Evolutionary conservation across 2,888 invertebrate genomes (phyloP).

Genomic region (Drosophila merina): DNA sequence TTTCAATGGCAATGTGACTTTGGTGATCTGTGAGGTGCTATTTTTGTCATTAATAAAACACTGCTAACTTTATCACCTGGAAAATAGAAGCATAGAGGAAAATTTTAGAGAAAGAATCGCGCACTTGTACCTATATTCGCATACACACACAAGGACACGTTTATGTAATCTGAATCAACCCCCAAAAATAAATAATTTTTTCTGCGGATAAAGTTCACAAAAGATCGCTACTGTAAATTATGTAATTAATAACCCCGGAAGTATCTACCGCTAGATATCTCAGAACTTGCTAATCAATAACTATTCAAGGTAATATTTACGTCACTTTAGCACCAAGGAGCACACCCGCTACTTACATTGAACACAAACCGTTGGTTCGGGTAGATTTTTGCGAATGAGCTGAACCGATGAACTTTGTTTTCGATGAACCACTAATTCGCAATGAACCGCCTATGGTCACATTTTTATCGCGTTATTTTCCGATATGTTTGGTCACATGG

Average conservation of each 20-base stretch:
- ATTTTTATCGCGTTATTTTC: too few relatives aligned
- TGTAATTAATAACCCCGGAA: constrained; percentile 24
- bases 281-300: constrained; percentile 38
- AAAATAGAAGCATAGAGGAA: constrained; percentile 3
- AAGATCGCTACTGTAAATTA: constrained; percentile 25
- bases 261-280: constrained; percentile 12
- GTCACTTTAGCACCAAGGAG: constrained; percentile 51
- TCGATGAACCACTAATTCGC: too few relatives aligned
- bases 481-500: too few relatives aligned
- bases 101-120: not conserved
- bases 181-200: constrained; percentile 49
- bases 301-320: constrained; percentile 58
- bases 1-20: constrained; percentile 67
- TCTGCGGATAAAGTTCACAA: constrained; percentile 8
- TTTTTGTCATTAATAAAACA: constrained; percentile 21
- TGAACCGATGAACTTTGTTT: too few relatives aligned
- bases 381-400: constrained; percentile 65
- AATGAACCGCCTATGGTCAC: too few relatives aligned
- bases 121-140: constrained; percentile 16
- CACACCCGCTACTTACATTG: constrained; percentile 78
- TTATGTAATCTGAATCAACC: constrained; percentile 74
- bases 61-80: constrained; percentile 40
- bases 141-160: constrained; percentile 46
- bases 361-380: constrained; percentile 75
- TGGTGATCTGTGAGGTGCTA: constrained; percentile 13